phyloP scores from a whole-genome alignment of 2,113 vertebrate genomes.

The Sorex araneus region DNA sequence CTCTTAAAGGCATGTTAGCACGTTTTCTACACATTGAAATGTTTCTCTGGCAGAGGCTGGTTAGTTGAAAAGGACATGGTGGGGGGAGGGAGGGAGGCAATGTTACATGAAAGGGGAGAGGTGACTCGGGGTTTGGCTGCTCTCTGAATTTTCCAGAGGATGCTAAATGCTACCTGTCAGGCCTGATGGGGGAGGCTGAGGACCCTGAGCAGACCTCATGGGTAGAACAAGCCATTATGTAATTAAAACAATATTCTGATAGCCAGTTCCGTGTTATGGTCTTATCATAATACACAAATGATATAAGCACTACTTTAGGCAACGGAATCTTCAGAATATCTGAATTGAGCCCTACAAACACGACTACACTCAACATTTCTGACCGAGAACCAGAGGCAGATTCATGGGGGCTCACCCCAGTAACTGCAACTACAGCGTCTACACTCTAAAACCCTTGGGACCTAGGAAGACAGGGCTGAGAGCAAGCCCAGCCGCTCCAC shows the following conservation, averaged over 20 bases:
- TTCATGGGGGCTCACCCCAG: too few species aligned
- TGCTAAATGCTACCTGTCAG: background rate
- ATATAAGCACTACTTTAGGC: too few species aligned
- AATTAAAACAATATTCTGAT: slow-evolving; percentile 22
- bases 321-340: too few species aligned
- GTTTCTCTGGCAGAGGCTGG: slow-evolving; percentile 18
- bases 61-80: background rate
- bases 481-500: background rate
- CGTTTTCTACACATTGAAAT: slow-evolving; percentile 43
- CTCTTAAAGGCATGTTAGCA: slow-evolving; percentile 4
- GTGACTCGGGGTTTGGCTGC: background rate
- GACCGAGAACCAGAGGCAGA: too few species aligned
- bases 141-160: background rate
- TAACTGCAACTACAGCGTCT: too few species aligned
- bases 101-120: background rate
- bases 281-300: background rate
- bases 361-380: too few species aligned
- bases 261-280: background rate
- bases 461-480: background rate
- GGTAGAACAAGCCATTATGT: background rate
- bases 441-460: background rate
- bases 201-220: background rate
- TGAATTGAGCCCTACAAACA: too few species aligned
- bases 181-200: slow-evolving; percentile 24
- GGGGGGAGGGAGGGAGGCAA: background rate